Evolutionary conservation across 1,140 invertebrate species (phyloP).

Genomic region (Megalonaias nervosa): DNA sequence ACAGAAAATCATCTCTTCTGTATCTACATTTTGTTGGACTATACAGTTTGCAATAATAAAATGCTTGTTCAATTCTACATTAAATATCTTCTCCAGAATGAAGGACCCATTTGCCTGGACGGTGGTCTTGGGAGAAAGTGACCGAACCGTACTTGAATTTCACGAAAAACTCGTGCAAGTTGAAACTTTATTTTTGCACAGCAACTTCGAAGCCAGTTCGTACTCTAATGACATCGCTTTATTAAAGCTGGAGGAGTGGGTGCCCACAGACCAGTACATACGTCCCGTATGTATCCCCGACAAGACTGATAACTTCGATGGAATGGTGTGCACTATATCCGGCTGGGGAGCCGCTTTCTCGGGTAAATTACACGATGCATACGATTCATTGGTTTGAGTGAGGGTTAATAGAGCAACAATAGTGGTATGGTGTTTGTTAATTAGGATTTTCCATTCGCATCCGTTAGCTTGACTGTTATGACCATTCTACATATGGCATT

Average conservation of each 20-base stretch:
- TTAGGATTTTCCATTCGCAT: no score
- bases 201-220: constrained; percentile 4
- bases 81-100: constrained; percentile 1
- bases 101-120: constrained; percentile 17
- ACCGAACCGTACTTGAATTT: constrained; percentile 23
- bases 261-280: constrained; percentile 13
- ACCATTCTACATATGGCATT: no score
- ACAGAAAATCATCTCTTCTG: no score
- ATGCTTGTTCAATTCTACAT: no score
- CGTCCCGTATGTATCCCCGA: constrained; percentile 25
- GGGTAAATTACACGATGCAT: neutral
- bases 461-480: no score
- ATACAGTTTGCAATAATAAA: no score
- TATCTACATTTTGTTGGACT: no score
- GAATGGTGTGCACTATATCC: constrained; percentile 20
- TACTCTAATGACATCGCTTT: constrained; percentile 26
- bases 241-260: constrained; percentile 18
- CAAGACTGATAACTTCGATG: constrained; percentile 1
- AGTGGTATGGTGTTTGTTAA: no score
- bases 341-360: constrained; percentile 31
- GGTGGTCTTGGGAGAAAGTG: constrained; percentile 28
- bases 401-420: no score
- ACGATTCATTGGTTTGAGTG: no score
- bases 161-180: constrained; percentile 27
- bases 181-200: constrained; percentile 23